Conservation (phyloP, 2,888 invertebrate species). For the Hylaea fasciaria region DNA sequence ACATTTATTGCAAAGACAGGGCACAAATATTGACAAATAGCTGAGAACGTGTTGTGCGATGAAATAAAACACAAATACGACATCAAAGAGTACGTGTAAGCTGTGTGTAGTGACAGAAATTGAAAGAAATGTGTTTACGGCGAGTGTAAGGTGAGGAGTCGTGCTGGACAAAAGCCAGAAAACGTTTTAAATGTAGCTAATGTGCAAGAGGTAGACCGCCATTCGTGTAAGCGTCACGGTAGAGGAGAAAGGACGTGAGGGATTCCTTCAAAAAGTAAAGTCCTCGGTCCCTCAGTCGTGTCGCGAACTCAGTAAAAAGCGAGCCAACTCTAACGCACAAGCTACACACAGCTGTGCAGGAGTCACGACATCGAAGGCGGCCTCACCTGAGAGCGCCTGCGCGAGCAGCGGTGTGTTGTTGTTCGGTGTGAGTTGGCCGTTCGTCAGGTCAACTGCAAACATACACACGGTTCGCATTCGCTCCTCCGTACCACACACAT, state of each 20-base stretch:
- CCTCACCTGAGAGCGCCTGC: slow-evolving; percentile 97
- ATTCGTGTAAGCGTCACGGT: slow-evolving; percentile 21
- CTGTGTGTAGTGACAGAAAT: slow-evolving; percentile 24
- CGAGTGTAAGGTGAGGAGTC: slow-evolving; percentile 16
- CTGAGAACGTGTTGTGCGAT: slow-evolving; percentile 25
- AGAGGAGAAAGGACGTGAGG: background rate
- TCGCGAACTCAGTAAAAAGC: background rate
- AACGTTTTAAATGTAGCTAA: slow-evolving; percentile 5
- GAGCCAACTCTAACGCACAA: slow-evolving; percentile 24
- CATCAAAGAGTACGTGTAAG: slow-evolving; percentile 29
- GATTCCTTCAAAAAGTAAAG: background rate
- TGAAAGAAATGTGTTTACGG: slow-evolving; percentile 12
- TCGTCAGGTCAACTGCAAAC: slow-evolving; percentile 97
- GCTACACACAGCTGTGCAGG: slow-evolving; percentile 42
- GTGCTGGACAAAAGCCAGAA: slow-evolving; percentile 19
- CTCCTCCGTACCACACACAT: slow-evolving; percentile 74
- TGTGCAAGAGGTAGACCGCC: slow-evolving; percentile 16
- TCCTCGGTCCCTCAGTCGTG: background rate
- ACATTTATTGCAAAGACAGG: slow-evolving; percentile 24
- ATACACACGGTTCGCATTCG: slow-evolving; percentile 87
- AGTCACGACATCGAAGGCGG: slow-evolving; percentile 56
- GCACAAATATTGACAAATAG: slow-evolving; percentile 26
- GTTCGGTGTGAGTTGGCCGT: slow-evolving; percentile 97
- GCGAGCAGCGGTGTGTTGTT: slow-evolving; percentile 98
- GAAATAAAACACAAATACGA: slow-evolving; percentile 29